phyloP scores from a whole-genome alignment of 1,140 invertebrate species.

The Neodiprion pinetum region DNA sequence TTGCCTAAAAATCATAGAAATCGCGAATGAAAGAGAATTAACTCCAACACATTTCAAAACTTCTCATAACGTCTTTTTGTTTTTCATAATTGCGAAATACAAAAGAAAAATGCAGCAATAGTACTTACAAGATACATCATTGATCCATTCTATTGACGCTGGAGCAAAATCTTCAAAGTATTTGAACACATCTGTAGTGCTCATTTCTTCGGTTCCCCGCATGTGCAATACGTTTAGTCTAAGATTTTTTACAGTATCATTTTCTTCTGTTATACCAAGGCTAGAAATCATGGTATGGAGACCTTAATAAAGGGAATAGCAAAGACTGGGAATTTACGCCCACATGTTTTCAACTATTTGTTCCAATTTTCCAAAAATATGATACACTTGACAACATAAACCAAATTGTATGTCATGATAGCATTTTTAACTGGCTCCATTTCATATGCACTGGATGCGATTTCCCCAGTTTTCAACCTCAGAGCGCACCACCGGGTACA shows the following conservation, averaged over 20 bases:
- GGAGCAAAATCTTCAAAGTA: conserved; percentile 81
- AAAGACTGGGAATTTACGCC: no score
- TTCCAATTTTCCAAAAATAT: neutral
- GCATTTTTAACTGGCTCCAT: neutral
- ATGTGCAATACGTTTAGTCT: conserved; percentile 78
- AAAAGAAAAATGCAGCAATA: neutral
- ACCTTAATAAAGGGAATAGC: neutral
- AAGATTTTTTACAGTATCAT: conserved; percentile 65
- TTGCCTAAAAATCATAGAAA: conserved; percentile 65
- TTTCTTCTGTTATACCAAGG: conserved; percentile 68
- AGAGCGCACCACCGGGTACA: no score
- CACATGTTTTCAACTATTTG: no score
- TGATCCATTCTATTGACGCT: conserved; percentile 80
- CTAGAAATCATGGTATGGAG: conserved; percentile 47
- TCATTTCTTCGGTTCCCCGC: conserved; percentile 76
- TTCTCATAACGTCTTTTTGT: neutral
- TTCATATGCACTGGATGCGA: no score
- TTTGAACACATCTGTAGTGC: conserved; percentile 78
- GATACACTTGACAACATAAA: neutral
- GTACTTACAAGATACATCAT: conserved; percentile 75
- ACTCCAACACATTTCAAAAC: conserved; percentile 1
- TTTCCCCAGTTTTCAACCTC: no score
- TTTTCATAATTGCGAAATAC: neutral
- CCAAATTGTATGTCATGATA: neutral
- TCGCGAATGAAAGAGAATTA: conserved; percentile 8